Base-by-base conservation (phyloP, 2,888 invertebrate genomes). In the Entomobrya proxima region DNA sequence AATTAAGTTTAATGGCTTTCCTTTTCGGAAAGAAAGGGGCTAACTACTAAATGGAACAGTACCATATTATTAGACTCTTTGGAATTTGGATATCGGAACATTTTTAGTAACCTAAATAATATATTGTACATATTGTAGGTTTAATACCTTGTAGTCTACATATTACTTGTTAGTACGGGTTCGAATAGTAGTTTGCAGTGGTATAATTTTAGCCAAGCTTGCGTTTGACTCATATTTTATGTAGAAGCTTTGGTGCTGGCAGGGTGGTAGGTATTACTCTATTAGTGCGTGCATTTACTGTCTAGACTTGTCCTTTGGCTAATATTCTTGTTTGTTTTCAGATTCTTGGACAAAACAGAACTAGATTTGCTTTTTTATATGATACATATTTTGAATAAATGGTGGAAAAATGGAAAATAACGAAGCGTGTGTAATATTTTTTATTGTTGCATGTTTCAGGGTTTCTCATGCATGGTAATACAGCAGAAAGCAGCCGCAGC, bases 1-100 rank as follows among this genome's bases (percentile, higher is more conserved):
- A 81, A 81, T 81, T 81, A 81, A 81, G 81, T 58, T 81, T 81
- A 81, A 81, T 81, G 81, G 81, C 21, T 82, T 82, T 75, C 75
- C 64, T 82, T 47, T 80, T n/a, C 40, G 9, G 32, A 32, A 64
- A 35, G 35, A 64, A 35, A 64, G 35, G n/a, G 35, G 30, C 24
- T 27, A 27, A 55, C 6, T 55, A 55, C 21, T 55, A 55, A 55
- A 55, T 27, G 55, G 27, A n/a, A n/a, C n/a, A n/a, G n/a, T n/a
- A n/a, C n/a, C n/a, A n/a, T 50, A 55, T 50, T 21, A 50, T 50
- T 55, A 55, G n/a, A n/a, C n/a, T n/a, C n/a, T n/a, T n/a, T n/a
- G n/a, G n/a, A n/a, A n/a, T n/a, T n/a, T n/a, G n/a, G n/a, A n/a
- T n/a, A n/a, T n/a, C n/a, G n/a, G n/a, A n/a, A n/a, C n/a, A n/a